Percentiles rank a stretch among this genome's conserved stretches.
Evolutionary conservation across 2,797 vertebrate genomes (phyloP).

Genomic region (Arnoldichthys spilopterus): DNA sequence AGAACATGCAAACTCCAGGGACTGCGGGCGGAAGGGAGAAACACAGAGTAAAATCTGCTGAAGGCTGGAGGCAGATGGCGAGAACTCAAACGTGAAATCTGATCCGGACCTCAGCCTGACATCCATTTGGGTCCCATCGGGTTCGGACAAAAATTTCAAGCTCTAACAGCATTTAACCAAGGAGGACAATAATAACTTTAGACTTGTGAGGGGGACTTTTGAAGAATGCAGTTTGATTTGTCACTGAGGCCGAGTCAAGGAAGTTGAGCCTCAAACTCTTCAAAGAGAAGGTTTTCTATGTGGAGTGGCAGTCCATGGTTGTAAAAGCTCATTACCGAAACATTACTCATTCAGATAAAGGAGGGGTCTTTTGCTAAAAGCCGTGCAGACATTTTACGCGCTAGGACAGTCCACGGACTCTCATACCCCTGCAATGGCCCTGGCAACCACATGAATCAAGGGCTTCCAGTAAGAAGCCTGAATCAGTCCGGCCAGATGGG

Average conservation of each 20-base stretch:
- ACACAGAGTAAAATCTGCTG: too few relatives aligned
- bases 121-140: too few relatives aligned
- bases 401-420: constrained; percentile 13
- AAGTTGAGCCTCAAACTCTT: background rate
- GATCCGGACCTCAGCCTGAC: too few relatives aligned
- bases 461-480: constrained; percentile 57
- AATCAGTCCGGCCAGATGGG: constrained; percentile 51
- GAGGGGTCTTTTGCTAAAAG: constrained; percentile 1
- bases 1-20: too few relatives aligned
- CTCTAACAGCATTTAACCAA: too few relatives aligned
- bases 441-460: constrained; percentile 48
- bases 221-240: background rate
- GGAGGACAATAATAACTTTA: background rate
- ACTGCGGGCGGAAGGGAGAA: too few relatives aligned
- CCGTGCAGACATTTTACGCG: constrained; percentile 36
- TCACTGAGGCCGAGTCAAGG: background rate
- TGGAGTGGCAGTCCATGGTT: constrained; percentile 3
- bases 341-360: constrained; percentile 45
- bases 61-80: too few relatives aligned
- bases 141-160: too few relatives aligned
- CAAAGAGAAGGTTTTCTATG: background rate
- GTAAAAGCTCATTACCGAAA: constrained; percentile 30
- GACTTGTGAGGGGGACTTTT: background rate
- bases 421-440: constrained; percentile 34
- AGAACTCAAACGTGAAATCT: too few relatives aligned